Evolutionary conservation across 1,140 invertebrate genomes (phyloP), one percentile per base, ranked within the genome.

Genomic region (Drosophila pallidifrons): DNA sequence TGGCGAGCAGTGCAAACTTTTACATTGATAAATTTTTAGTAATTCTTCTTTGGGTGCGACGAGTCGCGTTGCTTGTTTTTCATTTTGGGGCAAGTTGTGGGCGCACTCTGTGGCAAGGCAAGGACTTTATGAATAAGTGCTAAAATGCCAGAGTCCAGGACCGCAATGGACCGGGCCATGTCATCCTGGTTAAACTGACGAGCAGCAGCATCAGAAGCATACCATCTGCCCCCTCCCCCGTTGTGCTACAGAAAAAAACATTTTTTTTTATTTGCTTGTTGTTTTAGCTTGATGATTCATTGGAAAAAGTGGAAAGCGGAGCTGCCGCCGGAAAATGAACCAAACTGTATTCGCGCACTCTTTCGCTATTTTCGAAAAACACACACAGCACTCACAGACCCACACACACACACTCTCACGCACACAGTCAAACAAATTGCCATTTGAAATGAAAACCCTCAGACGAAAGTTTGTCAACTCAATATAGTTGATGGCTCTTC

Each of bases 111-210:
- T 55, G 52, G 68, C 49, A 46, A 28, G 65, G 75, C 82, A 88
- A 90, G 77, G 86, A 89, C 86, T 91, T 89, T 89, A 91, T 91
- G 89, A 91, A 89, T 89, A 89, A 91, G 89, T 91, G 89, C 89
- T 86, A 81, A 91, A 91, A 91, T 91, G 89, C 81, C 89, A 91
- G 85, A 91, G 89, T 89, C 89, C 89, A 91, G 89, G 89, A 91
- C 89, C 89, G 87, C 90, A 90, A 90, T 85, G 81, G 91, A 82
- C 91, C 90, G 77, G 91, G 83, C 83, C 91, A 92, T 92, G 91
- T 92, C 91, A 92, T 89, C 75, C 81, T 91, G 91, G 91, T 92
- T 92, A 91, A 92, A 91, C 91, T 92, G 87, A 92, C 89, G 91
- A 91, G 75, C 70, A 59, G 64, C 46, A 61, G 45, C 59, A 49